A percentile compares a stretch with the other conserved stretches of the same genome.
phyloP scores from a whole-genome alignment of 1,140 invertebrate species.

The Pseudomyrmex cubaensis region DNA sequence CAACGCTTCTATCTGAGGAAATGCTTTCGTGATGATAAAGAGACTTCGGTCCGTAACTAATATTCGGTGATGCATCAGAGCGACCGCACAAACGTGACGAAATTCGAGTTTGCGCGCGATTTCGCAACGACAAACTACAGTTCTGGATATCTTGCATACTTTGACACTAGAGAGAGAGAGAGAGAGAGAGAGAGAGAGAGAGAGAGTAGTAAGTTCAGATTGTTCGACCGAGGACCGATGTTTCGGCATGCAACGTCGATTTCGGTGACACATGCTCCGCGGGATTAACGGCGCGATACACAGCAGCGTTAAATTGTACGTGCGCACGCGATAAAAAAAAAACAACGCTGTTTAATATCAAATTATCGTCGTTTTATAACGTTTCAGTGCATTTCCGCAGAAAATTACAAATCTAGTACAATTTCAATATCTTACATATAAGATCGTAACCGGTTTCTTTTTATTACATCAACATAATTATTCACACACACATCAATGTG shows the following conservation, averaged over 20 bases:
- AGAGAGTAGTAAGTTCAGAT: conserved; percentile 2
- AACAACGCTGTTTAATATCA: not conserved
- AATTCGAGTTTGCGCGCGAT: conserved; percentile 52
- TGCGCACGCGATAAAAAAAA: conserved; percentile 45
- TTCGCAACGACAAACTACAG: conserved; percentile 23
- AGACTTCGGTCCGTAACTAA: conserved; percentile 17
- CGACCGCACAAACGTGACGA: conserved; percentile 48
- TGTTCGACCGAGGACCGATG: conserved; percentile 46
- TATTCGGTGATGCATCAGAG: not conserved
- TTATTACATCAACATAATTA: not conserved
- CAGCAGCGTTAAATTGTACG: conserved; percentile 47
- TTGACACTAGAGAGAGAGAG: not conserved
- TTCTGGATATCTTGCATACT: conserved; percentile 33
- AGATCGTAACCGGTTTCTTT: not conserved
- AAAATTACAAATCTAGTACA: conserved; percentile 5
- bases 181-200: too few relatives aligned
- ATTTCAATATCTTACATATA: not conserved
- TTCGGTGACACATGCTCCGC: not conserved
- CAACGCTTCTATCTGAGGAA: not conserved
- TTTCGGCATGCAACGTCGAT: conserved; percentile 35
- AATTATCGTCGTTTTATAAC: not conserved
- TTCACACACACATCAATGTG: not conserved
- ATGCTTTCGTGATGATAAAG: not conserved
- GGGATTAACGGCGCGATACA: conserved; percentile 41
- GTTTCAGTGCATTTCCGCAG: not conserved